Percentiles rank a stretch among this genome's conserved stretches.
Conservation (phyloP, 2,113 vertebrate species). For the Chaenogobius annularis region DNA sequence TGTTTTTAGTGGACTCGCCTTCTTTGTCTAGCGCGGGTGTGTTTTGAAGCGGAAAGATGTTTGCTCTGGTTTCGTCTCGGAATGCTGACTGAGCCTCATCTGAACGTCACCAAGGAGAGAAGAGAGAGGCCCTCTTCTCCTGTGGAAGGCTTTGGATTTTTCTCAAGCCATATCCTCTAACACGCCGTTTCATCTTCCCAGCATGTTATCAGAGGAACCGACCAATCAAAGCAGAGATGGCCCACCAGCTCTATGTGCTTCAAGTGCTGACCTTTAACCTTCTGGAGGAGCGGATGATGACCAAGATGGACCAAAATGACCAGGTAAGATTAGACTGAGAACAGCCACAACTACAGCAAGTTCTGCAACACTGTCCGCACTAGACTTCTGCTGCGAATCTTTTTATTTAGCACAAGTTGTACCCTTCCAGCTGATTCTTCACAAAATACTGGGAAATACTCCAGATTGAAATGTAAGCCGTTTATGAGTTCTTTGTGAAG, state of each 20-base stretch:
- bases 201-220: slow-evolving; percentile 95
- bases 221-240: slow-evolving; percentile 99
- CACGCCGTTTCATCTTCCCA: slow-evolving; percentile 56
- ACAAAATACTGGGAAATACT: too few relatives aligned
- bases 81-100: slow-evolving; percentile 25
- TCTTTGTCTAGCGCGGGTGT: slow-evolving; percentile 27
- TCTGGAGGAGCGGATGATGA: slow-evolving; percentile 98
- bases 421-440: too few relatives aligned
- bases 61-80: slow-evolving; percentile 42
- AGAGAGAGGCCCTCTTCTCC: slow-evolving; percentile 6
- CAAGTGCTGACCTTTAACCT: slow-evolving; percentile 98
- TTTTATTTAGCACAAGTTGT: too few relatives aligned
- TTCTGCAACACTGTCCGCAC: too few relatives aligned
- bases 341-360: too few relatives aligned
- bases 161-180: too few relatives aligned
- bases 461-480: too few relatives aligned
- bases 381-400: too few relatives aligned
- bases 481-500: too few relatives aligned
- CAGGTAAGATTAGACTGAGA: slow-evolving; percentile 75
- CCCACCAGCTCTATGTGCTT: slow-evolving; percentile 96
- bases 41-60: slow-evolving; percentile 40
- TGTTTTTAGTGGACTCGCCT: slow-evolving; percentile 20
- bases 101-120: slow-evolving; percentile 20
- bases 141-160: too few relatives aligned
- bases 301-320: slow-evolving; percentile 98